phyloP scores from a whole-genome alignment of 1,140 invertebrate genomes.

The Papilio helenus region DNA sequence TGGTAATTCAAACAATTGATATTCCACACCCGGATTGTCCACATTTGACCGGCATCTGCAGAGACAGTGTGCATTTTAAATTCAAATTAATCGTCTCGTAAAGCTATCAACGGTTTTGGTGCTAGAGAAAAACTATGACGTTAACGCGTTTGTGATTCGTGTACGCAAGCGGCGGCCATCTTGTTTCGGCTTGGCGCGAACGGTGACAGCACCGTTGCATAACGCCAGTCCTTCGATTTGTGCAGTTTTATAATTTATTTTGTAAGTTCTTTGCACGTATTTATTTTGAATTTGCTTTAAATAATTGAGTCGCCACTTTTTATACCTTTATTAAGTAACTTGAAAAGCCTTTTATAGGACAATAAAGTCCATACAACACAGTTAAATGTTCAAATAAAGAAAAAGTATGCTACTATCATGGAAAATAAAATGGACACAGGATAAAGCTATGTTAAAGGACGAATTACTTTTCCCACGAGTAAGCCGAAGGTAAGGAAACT shows the following conservation, averaged over 20 bases:
- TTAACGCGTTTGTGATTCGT: conserved; percentile 67
- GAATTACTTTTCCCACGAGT: conserved; percentile 78
- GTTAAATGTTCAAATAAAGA: background rate
- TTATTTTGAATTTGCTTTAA: conserved; percentile 7
- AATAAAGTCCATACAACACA: no score
- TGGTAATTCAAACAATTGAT: conserved; percentile 76
- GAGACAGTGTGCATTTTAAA: conserved; percentile 76
- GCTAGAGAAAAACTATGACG: conserved; percentile 66
- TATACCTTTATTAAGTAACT: background rate
- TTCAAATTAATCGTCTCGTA: conserved; percentile 79
- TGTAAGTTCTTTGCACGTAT: conserved; percentile 28
- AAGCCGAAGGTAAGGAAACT: conserved; percentile 71
- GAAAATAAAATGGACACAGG: background rate
- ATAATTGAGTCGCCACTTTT: background rate
- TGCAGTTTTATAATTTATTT: conserved; percentile 35
- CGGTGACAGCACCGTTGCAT: conserved; percentile 58
- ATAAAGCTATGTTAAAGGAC: conserved; percentile 49
- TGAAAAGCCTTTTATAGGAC: background rate
- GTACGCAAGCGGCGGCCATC: conserved; percentile 68
- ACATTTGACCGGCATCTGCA: conserved; percentile 79
- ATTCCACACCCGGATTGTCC: conserved; percentile 69
- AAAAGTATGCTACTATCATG: background rate
- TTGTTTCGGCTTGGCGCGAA: conserved; percentile 59
- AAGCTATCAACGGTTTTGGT: conserved; percentile 77
- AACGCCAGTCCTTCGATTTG: conserved; percentile 52